phyloP scores from a whole-genome alignment of 2,888 invertebrate genomes.

The Cosmia pyralina region DNA sequence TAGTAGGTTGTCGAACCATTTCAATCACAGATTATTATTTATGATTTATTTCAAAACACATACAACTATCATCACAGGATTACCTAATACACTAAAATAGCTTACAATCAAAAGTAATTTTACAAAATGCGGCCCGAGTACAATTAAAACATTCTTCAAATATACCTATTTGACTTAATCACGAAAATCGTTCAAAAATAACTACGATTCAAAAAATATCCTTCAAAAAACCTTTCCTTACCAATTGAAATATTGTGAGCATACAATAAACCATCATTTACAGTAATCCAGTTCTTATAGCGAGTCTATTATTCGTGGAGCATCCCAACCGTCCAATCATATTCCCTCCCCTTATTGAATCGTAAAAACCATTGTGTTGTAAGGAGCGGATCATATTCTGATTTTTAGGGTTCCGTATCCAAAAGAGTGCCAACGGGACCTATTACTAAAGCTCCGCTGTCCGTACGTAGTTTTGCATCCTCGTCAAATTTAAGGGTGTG shows the following conservation, averaged over 20 bases:
- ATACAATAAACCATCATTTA: conserved; percentile 59
- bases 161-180: background rate
- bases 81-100: no score
- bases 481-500: no score
- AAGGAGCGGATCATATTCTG: conserved; percentile 58
- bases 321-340: conserved; percentile 55
- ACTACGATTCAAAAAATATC: conserved; percentile 33
- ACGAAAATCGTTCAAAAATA: conserved; percentile 5
- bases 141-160: no score
- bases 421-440: background rate
- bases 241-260: conserved; percentile 52
- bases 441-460: background rate
- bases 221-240: conserved; percentile 20
- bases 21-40: background rate
- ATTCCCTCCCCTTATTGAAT: conserved; percentile 56
- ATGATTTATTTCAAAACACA: background rate
- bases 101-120: no score
- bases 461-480: no score
- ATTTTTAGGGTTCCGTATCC: conserved; percentile 37
- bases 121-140: no score
- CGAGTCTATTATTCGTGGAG: conserved; percentile 54
- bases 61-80: no score
- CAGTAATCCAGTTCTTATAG: conserved; percentile 53
- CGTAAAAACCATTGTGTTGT: conserved; percentile 63
- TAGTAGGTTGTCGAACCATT: background rate